Conservation (phyloP, 2,113 vertebrate genomes). For the Siniperca knerii region DNA sequence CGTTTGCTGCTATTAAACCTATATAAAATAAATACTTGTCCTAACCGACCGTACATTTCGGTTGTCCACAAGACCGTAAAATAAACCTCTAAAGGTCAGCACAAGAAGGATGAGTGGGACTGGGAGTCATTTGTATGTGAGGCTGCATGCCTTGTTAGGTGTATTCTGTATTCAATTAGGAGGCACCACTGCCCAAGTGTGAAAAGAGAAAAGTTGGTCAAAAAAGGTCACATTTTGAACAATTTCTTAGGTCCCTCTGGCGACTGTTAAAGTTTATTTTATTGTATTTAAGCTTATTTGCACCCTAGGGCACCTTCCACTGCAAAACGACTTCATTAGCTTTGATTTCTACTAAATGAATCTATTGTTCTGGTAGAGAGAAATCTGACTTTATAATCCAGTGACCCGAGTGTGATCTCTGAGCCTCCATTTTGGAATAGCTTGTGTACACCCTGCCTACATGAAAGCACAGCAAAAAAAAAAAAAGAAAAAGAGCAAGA, state of each 20-base stretch:
- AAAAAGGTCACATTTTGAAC: slow-evolving; percentile 33
- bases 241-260: slow-evolving; percentile 11
- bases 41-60: not conserved
- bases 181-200: slow-evolving; percentile 16
- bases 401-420: slow-evolving; percentile 19
- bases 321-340: not conserved
- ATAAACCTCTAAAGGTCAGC: slow-evolving; percentile 54
- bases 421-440: not conserved
- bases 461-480: not conserved
- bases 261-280: not conserved
- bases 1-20: slow-evolving; percentile 23
- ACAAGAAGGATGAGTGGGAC: slow-evolving; percentile 30
- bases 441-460: not conserved
- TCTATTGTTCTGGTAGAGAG: not conserved
- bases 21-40: slow-evolving; percentile 41
- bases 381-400: not conserved
- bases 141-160: slow-evolving; percentile 31
- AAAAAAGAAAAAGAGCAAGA: not conserved
- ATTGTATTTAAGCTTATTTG: slow-evolving; percentile 10
- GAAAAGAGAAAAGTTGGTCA: slow-evolving; percentile 23
- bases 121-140: slow-evolving; percentile 38
- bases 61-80: not conserved
- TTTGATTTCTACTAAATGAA: slow-evolving; percentile 5
- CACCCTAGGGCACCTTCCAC: not conserved
- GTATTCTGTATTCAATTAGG: slow-evolving; percentile 33